These are phyloP conservation scores for Pollenia griseotomentosa DNA, from an alignment of 2,888 invertebrate species.

Conservation along the genomic window DNA sequence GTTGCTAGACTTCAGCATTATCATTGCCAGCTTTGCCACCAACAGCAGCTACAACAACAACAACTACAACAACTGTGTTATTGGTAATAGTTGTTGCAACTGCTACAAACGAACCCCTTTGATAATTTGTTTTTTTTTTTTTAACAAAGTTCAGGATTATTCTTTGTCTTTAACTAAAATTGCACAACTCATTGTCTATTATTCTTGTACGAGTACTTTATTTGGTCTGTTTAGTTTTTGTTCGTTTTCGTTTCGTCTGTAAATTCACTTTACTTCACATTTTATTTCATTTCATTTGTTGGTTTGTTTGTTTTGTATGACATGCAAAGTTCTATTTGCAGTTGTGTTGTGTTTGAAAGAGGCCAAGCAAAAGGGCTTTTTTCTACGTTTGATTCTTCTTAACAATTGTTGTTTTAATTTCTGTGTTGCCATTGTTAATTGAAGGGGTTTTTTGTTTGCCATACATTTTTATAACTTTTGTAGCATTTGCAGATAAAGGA, in stretches of 20 bases:
- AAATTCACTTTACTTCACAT: slow-evolving; percentile 25
- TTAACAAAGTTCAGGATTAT: slow-evolving; percentile 58
- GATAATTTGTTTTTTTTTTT: slow-evolving; percentile 35
- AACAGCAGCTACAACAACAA: slow-evolving; percentile 14
- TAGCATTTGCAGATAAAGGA: slow-evolving; percentile 46
- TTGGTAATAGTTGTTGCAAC: slow-evolving; percentile 32
- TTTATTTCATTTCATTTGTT: slow-evolving; percentile 47
- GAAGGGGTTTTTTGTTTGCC: slow-evolving; percentile 29
- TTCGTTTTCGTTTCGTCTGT: slow-evolving; percentile 10
- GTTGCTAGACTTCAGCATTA: slow-evolving; percentile 6
- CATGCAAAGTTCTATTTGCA: slow-evolving; percentile 71
- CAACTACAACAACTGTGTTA: neutral
- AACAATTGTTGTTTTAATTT: slow-evolving; percentile 54
- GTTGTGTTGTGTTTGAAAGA: slow-evolving; percentile 11
- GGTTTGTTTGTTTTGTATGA: slow-evolving; percentile 58
- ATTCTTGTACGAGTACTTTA: neutral
- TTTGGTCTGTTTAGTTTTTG: slow-evolving; percentile 4
- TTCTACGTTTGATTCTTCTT: slow-evolving; percentile 32
- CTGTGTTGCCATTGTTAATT: slow-evolving; percentile 64
- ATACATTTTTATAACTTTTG: neutral
- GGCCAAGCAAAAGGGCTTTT: slow-evolving; percentile 39
- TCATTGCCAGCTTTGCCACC: slow-evolving; percentile 7
- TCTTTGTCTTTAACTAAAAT: slow-evolving; percentile 56
- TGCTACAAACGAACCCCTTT: slow-evolving; percentile 29
- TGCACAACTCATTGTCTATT: slow-evolving; percentile 58